Percentiles rank a stretch among this genome's conserved stretches.
Conservation (phyloP, 1,140 invertebrate genomes). For the Meloidogyne floridensis region DNA sequence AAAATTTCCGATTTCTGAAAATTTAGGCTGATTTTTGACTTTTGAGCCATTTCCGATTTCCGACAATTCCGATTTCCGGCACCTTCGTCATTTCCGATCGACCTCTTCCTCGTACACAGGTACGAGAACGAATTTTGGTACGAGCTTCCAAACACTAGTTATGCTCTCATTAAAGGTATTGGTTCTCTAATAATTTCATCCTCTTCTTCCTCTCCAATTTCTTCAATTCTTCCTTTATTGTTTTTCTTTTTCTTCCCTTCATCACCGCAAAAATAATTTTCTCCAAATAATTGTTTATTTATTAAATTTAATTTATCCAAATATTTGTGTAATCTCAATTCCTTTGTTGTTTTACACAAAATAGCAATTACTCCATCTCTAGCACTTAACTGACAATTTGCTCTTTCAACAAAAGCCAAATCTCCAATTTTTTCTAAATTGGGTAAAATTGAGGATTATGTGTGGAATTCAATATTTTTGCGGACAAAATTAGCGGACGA, state of each 20-base stretch:
- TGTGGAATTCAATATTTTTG: not conserved
- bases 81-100: too few species aligned
- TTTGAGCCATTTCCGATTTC: too few species aligned
- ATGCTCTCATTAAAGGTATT: slow-evolving; percentile 3
- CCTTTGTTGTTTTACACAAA: slow-evolving; percentile 20
- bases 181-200: slow-evolving; percentile 5
- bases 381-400: slow-evolving; percentile 35
- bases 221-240: not conserved
- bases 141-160: not conserved
- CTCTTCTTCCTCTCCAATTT: not conserved
- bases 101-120: too few species aligned
- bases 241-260: not conserved
- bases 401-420: slow-evolving; percentile 36
- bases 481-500: too few species aligned
- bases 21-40: too few species aligned
- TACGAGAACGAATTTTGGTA: too few species aligned
- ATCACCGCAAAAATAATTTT: not conserved
- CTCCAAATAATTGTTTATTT: slow-evolving; percentile 34
- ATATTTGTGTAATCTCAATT: slow-evolving; percentile 36
- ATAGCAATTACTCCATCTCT: slow-evolving; percentile 37
- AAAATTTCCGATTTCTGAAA: too few species aligned
- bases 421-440: slow-evolving; percentile 37
- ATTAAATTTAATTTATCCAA: slow-evolving; percentile 5
- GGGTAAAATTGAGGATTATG: too few species aligned
- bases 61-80: too few species aligned